These are phyloP conservation scores for Platynereis dumerilii DNA, from an alignment of 2,888 invertebrate species.

Conservation along the genomic window DNA sequence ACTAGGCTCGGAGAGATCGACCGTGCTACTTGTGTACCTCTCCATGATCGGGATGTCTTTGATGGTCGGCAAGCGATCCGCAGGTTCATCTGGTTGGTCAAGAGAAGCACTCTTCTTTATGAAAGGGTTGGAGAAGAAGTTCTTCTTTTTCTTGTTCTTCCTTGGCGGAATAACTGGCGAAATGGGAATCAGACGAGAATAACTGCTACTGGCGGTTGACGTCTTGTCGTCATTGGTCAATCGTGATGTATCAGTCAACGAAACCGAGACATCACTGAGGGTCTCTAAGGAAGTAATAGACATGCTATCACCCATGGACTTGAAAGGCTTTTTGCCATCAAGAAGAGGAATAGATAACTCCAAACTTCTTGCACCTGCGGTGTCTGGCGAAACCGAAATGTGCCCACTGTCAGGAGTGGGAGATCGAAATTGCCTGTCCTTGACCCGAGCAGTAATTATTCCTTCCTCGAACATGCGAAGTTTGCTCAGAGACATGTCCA, in stretches of 20 bases:
- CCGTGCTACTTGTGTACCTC: too few species aligned
- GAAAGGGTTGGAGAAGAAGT: slow-evolving; percentile 21
- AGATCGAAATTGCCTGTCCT: not conserved
- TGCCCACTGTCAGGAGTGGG: not conserved
- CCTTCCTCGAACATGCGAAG: slow-evolving; percentile 19
- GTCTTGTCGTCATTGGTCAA: slow-evolving; percentile 3
- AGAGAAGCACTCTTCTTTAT: slow-evolving; percentile 12
- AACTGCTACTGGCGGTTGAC: not conserved
- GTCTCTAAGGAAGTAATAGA: slow-evolving; percentile 23
- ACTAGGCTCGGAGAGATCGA: too few species aligned
- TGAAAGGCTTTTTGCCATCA: not conserved
- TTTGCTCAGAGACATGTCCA: slow-evolving; percentile 19
- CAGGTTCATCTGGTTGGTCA: not conserved
- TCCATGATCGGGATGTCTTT: not conserved
- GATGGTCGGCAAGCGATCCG: slow-evolving; percentile 15
- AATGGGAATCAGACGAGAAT: not conserved
- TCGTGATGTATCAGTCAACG: slow-evolving; percentile 12
- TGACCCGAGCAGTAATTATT: slow-evolving; percentile 3
- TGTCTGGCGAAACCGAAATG: not conserved
- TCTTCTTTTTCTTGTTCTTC: slow-evolving; percentile 22
- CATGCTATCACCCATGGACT: slow-evolving; percentile 1
- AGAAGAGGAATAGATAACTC: not conserved
- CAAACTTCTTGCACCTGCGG: not conserved
- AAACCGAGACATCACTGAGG: slow-evolving; percentile 13
- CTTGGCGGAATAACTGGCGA: slow-evolving; percentile 14